phyloP scores from a whole-genome alignment of 2,113 vertebrate genomes.

The Malurus cyaneus region DNA sequence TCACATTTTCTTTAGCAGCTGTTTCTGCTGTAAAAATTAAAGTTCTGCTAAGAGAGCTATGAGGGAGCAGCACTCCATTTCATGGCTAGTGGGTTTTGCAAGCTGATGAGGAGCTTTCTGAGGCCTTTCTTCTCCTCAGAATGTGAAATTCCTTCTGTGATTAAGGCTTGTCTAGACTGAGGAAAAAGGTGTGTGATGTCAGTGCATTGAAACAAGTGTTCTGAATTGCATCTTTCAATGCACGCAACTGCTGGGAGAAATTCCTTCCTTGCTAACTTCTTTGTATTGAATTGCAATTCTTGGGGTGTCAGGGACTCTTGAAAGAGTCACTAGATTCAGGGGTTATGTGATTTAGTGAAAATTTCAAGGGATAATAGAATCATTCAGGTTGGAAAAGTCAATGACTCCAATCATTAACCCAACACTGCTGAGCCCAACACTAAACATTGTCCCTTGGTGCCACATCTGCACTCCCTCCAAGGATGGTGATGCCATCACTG shows the following conservation, averaged over 20 bases:
- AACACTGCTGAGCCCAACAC: background rate
- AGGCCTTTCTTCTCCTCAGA: background rate
- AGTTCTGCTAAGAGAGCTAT: background rate
- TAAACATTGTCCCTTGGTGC: background rate
- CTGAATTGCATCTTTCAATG: background rate
- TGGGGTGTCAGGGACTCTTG: background rate
- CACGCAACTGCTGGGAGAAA: background rate
- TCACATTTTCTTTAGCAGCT: background rate
- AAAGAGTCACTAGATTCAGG: background rate
- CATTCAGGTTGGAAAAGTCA: background rate
- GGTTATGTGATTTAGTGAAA: background rate
- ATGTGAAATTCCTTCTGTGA: background rate
- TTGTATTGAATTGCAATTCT: background rate
- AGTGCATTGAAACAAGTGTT: background rate
- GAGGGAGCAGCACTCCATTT: background rate
- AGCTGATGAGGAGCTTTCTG: background rate
- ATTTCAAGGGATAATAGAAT: background rate
- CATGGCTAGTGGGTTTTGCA: background rate
- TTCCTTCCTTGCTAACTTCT: background rate
- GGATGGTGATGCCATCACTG: no score
- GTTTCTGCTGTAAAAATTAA: background rate
- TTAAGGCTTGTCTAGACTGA: background rate
- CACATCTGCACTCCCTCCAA: background rate
- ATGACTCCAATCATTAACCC: background rate
- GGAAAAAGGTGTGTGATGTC: background rate